phyloP scores from a whole-genome alignment of 2,888 invertebrate species.

The Xanthorhoe spadicearia region DNA sequence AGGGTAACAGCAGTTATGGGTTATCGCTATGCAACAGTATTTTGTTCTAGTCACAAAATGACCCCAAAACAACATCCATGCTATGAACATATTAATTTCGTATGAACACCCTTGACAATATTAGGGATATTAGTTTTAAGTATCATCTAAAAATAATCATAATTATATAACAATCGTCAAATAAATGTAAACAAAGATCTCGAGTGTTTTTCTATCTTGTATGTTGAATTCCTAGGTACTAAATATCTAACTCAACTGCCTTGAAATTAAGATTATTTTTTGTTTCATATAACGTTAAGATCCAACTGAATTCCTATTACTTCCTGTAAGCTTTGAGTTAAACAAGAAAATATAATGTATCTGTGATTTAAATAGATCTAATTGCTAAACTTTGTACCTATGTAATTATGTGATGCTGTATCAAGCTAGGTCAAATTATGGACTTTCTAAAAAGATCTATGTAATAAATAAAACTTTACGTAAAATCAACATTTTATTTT shows the following conservation, averaged over 20 bases:
- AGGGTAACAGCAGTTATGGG: neutral
- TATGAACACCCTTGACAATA: neutral
- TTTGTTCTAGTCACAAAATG: conserved; percentile 15
- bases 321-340: conserved; percentile 17
- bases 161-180: neutral
- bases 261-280: neutral
- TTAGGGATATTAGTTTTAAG: neutral
- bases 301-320: conserved; percentile 21
- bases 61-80: neutral
- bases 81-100: neutral
- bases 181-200: neutral
- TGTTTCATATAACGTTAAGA: neutral
- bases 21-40: neutral
- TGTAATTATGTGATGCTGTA: conserved; percentile 11
- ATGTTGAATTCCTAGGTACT: neutral
- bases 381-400: conserved; percentile 3
- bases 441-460: neutral
- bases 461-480: conserved; percentile 14
- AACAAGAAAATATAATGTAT: conserved; percentile 16
- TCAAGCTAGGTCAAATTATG: conserved; percentile 14
- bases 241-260: conserved; percentile 1
- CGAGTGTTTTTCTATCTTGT: neutral
- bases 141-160: neutral
- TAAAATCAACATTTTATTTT: conserved; percentile 30
- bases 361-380: conserved; percentile 24